Evolutionary conservation across 2,797 vertebrate species (phyloP).

Genomic region (Ceryle rudis): DNA sequence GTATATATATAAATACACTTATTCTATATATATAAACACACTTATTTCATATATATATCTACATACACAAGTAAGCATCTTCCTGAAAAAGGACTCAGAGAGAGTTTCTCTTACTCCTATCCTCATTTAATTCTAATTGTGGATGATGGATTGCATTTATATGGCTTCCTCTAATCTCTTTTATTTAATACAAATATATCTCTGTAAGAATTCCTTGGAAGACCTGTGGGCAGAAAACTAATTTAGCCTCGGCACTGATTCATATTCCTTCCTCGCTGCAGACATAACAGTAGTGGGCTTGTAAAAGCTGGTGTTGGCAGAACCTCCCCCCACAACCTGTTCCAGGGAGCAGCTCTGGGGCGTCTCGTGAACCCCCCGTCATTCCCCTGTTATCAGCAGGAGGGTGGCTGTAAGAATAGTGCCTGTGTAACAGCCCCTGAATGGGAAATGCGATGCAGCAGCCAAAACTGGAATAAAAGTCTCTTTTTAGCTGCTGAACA

Average conservation of each 20-base stretch:
- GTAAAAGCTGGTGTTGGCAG: not conserved
- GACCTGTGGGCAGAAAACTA: slow-evolving; percentile 49
- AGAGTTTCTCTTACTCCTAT: not conserved
- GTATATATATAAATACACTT: too few relatives aligned
- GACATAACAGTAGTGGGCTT: not conserved
- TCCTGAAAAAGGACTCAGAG: not conserved
- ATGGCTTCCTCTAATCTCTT: not conserved
- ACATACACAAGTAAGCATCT: not conserved
- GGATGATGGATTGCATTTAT: slow-evolving; percentile 22
- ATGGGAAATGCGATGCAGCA: slow-evolving; percentile 7
- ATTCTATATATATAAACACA: not conserved
- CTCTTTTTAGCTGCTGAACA: slow-evolving; percentile 72
- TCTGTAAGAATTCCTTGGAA: slow-evolving; percentile 19
- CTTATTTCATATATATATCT: not conserved
- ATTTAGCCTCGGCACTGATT: not conserved
- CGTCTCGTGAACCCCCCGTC: not conserved
- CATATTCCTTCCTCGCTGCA: not conserved
- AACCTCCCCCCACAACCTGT: not conserved
- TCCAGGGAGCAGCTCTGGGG: slow-evolving; percentile 3
- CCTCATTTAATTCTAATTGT: slow-evolving; percentile 2
- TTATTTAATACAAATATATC: slow-evolving; percentile 14
- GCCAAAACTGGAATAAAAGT: slow-evolving; percentile 71
- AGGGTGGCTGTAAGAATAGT: slow-evolving; percentile 49
- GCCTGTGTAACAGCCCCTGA: slow-evolving; percentile 56
- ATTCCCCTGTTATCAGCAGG: not conserved